Evolutionary conservation across 37 sponge, comb jelly and placozoan species (phyloP), one percentile per base, ranked within the genome.

Genomic region (Lycopodina hypogea): DNA sequence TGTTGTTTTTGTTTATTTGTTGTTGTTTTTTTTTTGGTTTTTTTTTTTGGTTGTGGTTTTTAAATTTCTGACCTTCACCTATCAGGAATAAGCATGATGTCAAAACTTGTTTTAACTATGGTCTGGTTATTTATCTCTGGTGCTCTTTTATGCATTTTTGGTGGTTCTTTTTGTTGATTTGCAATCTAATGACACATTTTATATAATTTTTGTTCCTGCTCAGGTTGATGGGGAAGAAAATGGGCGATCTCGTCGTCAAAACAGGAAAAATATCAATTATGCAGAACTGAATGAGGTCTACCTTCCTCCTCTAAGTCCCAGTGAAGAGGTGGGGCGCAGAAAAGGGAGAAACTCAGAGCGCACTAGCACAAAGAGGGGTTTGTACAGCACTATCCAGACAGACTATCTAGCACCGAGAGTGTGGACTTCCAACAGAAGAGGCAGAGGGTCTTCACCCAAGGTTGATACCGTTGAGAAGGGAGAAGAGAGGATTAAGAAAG

Each of bases 241-340:
- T 14, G 39, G 36, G 0, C 30, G 83, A 56, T 51, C 84, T 19
- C 78, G 84, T 1, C 37, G 76, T 15, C 22, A 84, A 37, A 23
- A 74, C 53, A 53, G 85, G 1, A 84, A 83, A 34, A 48, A 59
- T 0, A 67, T 89, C 17, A 80, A 89, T 56, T 89, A 89, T 76
- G 89, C 89, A 32, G 79, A 84, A n/a, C 68, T 89, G 15, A 84
- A 84, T 69, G 89, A 89, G 26, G 42, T 84, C 36, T 39, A 80
- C 52, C 80, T 89, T 30, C 84, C 83, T 0, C 84, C 80, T 2
- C 63, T 84, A 35, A 79, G 78, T 24, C 86, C 68, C 2, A 58
- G 53, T 1, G 86, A 85, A 37, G 30, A 41, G 15, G 74, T 79
- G 1, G 74, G 68, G 24, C 18, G 14, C 21, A 51, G 68, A 21